phyloP scores from a whole-genome alignment of 1,140 invertebrate genomes.

The Drosophila bocki region DNA sequence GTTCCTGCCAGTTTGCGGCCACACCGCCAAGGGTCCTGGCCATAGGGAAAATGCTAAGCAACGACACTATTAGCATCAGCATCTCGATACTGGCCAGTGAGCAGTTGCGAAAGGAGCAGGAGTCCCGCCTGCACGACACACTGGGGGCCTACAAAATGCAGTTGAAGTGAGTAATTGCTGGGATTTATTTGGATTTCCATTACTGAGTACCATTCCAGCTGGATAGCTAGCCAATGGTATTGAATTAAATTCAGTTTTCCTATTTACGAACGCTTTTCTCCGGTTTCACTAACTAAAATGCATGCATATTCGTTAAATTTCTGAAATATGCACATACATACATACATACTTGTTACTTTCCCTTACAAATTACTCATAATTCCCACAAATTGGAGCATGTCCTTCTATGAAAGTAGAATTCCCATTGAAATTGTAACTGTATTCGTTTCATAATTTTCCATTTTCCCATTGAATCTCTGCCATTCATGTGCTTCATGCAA shows the following conservation, averaged over 20 bases:
- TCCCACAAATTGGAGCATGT: no score
- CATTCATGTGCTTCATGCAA: background rate
- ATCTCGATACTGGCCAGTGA: constrained; percentile 60
- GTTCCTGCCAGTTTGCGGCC: constrained; percentile 59
- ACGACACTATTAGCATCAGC: constrained; percentile 68
- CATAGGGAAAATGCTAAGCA: constrained; percentile 56
- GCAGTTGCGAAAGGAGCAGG: constrained; percentile 54
- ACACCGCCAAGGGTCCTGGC: constrained; percentile 59
- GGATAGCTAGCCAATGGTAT: no score
- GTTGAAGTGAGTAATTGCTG: constrained; percentile 53
- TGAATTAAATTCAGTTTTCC: no score
- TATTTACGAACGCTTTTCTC: no score
- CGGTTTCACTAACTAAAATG: no score
- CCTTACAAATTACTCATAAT: no score
- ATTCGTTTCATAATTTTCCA: background rate
- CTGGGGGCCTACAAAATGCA: constrained; percentile 62
- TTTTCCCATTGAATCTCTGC: background rate
- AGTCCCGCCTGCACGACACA: constrained; percentile 38
- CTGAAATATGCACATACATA: no score
- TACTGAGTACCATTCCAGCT: background rate
- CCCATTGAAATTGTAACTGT: background rate
- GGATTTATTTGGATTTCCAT: background rate
- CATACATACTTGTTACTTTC: no score
- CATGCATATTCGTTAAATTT: no score
- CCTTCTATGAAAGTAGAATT: no score